These are phyloP conservation scores for Gallinago solitaria DNA, from an alignment of 2,797 vertebrate genomes.

Conservation along the genomic window DNA sequence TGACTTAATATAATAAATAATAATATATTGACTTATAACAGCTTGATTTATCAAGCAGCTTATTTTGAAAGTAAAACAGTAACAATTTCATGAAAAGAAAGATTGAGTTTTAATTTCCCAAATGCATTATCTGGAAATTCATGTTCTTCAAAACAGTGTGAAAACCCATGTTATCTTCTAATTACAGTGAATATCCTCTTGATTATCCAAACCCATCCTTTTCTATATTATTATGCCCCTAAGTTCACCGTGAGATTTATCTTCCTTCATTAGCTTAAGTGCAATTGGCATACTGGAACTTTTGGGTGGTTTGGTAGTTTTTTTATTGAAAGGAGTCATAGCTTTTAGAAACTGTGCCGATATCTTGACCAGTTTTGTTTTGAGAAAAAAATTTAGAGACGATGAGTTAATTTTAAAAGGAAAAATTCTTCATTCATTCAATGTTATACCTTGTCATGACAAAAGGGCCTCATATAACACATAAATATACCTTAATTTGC, in stretches of 20 bases:
- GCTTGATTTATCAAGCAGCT: neutral
- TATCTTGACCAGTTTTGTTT: neutral
- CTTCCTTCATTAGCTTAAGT: neutral
- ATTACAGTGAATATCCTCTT: neutral
- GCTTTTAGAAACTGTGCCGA: neutral
- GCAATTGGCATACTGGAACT: neutral
- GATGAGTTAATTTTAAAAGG: neutral
- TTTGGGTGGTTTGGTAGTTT: neutral
- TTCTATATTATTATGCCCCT: neutral
- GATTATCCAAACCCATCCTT: neutral
- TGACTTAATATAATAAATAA: neutral
- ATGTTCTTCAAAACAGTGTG: neutral
- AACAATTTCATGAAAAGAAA: neutral
- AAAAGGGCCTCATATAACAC: neutral
- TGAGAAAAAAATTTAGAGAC: neutral
- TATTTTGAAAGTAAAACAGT: neutral
- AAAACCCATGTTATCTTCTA: neutral
- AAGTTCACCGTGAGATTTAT: neutral
- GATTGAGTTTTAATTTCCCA: neutral
- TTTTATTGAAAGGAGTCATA: neutral
- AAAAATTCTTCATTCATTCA: neutral
- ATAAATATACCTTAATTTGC: neutral
- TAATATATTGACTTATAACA: neutral
- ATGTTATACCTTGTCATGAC: neutral
- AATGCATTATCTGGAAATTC: neutral